Evolutionary conservation across 1,140 invertebrate genomes (phyloP).

Genomic region (Drosophila ironensis): DNA sequence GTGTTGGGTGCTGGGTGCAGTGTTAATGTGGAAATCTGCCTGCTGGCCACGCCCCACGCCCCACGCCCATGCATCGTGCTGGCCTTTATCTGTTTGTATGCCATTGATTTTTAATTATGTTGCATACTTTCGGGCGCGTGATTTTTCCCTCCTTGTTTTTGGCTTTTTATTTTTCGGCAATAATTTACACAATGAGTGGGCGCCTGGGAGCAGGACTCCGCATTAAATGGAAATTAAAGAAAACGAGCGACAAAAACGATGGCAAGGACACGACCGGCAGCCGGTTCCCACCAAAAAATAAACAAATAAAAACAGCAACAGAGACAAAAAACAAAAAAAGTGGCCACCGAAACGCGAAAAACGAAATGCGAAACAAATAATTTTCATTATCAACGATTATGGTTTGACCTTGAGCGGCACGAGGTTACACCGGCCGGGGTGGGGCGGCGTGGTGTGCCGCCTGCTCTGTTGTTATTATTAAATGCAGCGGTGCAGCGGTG

Average conservation of each 20-base stretch:
- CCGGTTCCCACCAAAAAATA: neutral
- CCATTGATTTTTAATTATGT: constrained; percentile 82
- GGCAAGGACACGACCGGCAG: constrained; percentile 43
- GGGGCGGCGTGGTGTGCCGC: too few species aligned
- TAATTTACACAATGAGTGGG: constrained; percentile 63
- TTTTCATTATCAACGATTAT: constrained; percentile 81
- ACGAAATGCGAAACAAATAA: constrained; percentile 52
- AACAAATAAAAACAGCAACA: constrained; percentile 11
- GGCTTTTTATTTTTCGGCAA: constrained; percentile 55
- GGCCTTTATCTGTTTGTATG: constrained; percentile 74
- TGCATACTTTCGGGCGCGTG: constrained; percentile 64
- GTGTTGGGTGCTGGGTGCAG: constrained; percentile 14
- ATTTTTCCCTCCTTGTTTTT: constrained; percentile 37
- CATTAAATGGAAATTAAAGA: constrained; percentile 79
- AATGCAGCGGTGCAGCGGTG: constrained; percentile 53
- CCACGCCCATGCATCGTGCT: neutral
- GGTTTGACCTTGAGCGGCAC: constrained; percentile 77
- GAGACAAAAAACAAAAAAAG: neutral
- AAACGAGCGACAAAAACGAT: constrained; percentile 74
- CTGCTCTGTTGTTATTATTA: constrained; percentile 41
- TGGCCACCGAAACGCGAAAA: constrained; percentile 4
- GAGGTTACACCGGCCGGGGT: constrained; percentile 50
- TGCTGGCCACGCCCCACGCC: constrained; percentile 43
- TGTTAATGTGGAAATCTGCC: constrained; percentile 75
- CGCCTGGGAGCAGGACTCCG: constrained; percentile 33